phyloP scores from a whole-genome alignment of 2,888 invertebrate genomes.

The Scaptomyza parva region DNA sequence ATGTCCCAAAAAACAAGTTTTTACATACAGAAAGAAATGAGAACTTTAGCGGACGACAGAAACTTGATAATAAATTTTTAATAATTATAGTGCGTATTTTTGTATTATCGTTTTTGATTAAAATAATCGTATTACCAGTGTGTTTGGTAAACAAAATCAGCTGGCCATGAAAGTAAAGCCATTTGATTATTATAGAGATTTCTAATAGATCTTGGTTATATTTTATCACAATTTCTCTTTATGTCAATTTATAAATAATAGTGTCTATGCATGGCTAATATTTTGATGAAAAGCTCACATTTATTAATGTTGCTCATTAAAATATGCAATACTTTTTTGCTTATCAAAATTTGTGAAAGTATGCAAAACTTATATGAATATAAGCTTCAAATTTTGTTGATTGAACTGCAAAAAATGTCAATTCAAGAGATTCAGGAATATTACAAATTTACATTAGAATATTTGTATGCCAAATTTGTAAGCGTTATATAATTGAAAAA shows the following conservation, averaged over 20 bases:
- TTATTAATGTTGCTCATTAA: neutral
- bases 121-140: neutral
- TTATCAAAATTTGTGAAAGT: neutral
- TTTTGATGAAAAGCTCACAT: neutral
- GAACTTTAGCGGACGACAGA: neutral
- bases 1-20: no score
- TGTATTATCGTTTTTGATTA: neutral
- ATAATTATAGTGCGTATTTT: neutral
- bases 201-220: neutral
- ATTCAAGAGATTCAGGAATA: neutral
- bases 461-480: no score
- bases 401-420: neutral
- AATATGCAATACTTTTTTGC: conserved; percentile 1
- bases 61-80: neutral
- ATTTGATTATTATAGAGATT: neutral
- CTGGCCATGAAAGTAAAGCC: neutral
- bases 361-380: neutral
- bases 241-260: no score
- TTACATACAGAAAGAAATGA: no score
- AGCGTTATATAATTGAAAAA: no score
- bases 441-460: neutral
- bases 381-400: neutral
- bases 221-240: neutral
- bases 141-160: conserved; percentile 1
- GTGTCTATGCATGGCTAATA: neutral